Percentiles rank a stretch among this genome's conserved stretches.
phyloP scores from a whole-genome alignment of 92 coral and sea anemone species.

The Chrysogorgia sp. region DNA sequence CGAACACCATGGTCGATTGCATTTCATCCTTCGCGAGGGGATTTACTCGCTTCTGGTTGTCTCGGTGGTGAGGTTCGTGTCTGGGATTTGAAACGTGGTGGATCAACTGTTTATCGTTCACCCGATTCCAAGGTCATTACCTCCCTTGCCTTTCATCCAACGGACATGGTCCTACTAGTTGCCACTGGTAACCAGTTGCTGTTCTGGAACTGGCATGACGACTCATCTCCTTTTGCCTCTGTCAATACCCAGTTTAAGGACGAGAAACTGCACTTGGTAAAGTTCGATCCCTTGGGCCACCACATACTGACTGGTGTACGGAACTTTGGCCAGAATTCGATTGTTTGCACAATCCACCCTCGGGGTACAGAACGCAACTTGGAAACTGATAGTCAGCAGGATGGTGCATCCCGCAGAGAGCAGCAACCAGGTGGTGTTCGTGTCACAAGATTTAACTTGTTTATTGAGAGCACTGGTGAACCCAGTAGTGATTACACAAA shows the following conservation, averaged over 20 bases:
- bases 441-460: neutral
- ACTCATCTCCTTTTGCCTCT: constrained; percentile 74
- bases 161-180: constrained; percentile 70
- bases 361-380: neutral
- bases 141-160: constrained; percentile 91
- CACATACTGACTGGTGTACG: constrained; percentile 87
- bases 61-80: constrained; percentile 88
- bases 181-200: constrained; percentile 88
- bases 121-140: constrained; percentile 77
- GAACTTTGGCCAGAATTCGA: constrained; percentile 31
- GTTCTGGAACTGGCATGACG: constrained; percentile 92
- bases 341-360: neutral
- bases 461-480: neutral
- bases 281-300: constrained; percentile 85
- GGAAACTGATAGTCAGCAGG: neutral
- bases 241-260: constrained; percentile 70
- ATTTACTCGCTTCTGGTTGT: constrained; percentile 93
- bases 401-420: neutral
- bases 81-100: constrained; percentile 86
- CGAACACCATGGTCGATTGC: constrained; percentile 88
- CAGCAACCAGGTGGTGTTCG: no score
- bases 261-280: constrained; percentile 89
- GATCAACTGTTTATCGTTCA: constrained; percentile 72
- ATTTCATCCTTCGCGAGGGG: constrained; percentile 81
- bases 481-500: neutral